Evolutionary conservation across 2,888 invertebrate species (phyloP), one percentile per base, ranked within the genome.

Genomic region (Deilephila elpenor): DNA sequence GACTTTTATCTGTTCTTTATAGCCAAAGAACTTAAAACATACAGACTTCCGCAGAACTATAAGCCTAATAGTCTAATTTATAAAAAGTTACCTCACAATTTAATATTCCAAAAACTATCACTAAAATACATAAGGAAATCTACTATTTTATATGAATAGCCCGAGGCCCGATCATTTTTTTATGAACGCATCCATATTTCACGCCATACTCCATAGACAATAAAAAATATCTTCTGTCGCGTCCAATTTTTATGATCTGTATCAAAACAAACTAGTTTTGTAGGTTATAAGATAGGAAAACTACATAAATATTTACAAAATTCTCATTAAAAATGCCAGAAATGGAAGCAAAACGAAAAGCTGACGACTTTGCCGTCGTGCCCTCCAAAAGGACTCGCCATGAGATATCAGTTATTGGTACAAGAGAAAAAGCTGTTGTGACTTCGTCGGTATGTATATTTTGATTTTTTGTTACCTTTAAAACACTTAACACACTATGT

Each of bases 341-440:
- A 83, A 83, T 95, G 75, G 96, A 96, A 82, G 88, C 90, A 79
- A 96, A 96, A 92, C 88, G 96, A 78, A 96, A 96, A 91, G 96
- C 95, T 2, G 96, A 96, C 19, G 96, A 96, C 53, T 92, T 90
- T 75, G 95, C 96, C 11, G 79, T 96, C 29, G 96, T 96, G 11
- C 93, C 95, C 56, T 87, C 96, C 0, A 97, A 97, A 86, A 96
- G 96, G 81, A 95, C 95, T 4, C 96, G 96, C 85, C 96, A 96
- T 95, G 98, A 98, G 87, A 91, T 94, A 77, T 95, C 96, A n/a
- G 94, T 95, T 1, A 95, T 96, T 20, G 96, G 96, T 71, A 96
- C 96, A 78, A 96, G 97, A 84, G 97, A 97, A 87, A 97, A 97
- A 87, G 96, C 96, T 19, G 95, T 97, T n/a, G 94, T 97, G 74